A percentile compares a stretch with the other conserved stretches of the same genome.
Evolutionary conservation across 2,888 invertebrate genomes (phyloP).

Genomic region (Dasypolia templi): DNA sequence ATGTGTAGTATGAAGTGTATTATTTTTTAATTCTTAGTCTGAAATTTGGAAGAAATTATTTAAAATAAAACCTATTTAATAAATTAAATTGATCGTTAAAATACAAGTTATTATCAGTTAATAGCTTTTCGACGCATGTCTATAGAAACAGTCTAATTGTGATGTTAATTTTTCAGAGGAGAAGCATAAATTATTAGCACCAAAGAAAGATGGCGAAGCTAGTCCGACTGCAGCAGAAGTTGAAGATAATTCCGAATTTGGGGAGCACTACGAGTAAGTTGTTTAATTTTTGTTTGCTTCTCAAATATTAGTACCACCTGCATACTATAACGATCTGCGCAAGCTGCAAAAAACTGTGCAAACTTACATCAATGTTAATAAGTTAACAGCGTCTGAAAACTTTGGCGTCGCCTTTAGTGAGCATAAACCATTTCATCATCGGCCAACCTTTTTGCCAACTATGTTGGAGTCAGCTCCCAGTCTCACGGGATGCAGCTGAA

Average conservation of each 20-base stretch:
- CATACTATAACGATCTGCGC: neutral
- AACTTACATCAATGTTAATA: neutral
- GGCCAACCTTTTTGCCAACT: too few relatives aligned
- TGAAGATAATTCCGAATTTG: slow-evolving; percentile 89
- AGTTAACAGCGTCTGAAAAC: neutral
- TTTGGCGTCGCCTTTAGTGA: neutral
- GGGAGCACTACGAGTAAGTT: slow-evolving; percentile 94
- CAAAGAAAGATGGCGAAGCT: slow-evolving; percentile 82
- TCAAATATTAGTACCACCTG: too few relatives aligned
- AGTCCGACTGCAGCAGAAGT: slow-evolving; percentile 81
- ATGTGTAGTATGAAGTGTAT: slow-evolving; percentile 93
- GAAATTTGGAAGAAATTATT: neutral
- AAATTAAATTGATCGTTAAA: too few relatives aligned
- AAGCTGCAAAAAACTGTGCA: neutral
- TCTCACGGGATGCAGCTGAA: too few relatives aligned
- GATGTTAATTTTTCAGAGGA: slow-evolving; percentile 89
- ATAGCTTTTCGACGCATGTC: too few relatives aligned
- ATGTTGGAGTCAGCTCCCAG: too few relatives aligned
- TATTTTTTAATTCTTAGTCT: too few relatives aligned
- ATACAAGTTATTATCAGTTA: neutral
- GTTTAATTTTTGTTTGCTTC: neutral
- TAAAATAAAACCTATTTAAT: neutral
- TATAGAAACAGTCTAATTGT: neutral
- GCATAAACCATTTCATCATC: neutral
- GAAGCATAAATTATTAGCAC: slow-evolving; percentile 89